Percentiles rank a stretch among this genome's conserved stretches.
Conservation (phyloP, 2,888 invertebrate species). For the Dryococelus australis region DNA sequence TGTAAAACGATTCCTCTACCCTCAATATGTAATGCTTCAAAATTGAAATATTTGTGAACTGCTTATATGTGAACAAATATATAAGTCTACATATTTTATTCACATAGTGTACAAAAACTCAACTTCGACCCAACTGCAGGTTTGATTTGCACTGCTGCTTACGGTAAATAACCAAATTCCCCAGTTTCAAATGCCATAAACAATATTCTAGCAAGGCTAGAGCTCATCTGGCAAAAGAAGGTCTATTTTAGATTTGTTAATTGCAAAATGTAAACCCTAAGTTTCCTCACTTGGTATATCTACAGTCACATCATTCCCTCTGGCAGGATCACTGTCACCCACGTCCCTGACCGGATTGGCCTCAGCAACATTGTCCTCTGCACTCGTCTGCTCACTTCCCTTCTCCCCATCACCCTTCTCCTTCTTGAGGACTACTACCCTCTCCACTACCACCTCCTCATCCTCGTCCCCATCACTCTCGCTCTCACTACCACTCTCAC, state of each 20-base stretch:
- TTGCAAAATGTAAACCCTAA: not conserved
- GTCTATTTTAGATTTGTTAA: not conserved
- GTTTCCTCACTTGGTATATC: not conserved
- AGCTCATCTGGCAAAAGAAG: not conserved
- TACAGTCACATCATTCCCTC: not conserved
- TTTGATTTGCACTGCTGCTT: not conserved
- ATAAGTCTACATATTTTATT: not conserved
- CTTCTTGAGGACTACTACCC: not conserved
- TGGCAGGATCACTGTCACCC: not conserved
- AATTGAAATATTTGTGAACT: not conserved
- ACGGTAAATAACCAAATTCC: not conserved
- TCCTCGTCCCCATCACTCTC: not conserved
- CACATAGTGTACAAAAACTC: not conserved
- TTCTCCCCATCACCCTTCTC: not conserved
- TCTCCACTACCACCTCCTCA: not conserved
- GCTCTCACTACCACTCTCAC: not conserved
- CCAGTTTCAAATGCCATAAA: not conserved
- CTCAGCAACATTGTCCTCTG: not conserved
- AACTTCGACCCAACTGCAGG: not conserved
- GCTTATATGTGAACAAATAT: not conserved
- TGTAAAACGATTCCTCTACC: not conserved
- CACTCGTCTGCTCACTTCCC: not conserved
- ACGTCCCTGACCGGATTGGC: not conserved
- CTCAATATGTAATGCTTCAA: not conserved
- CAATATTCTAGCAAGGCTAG: not conserved